phyloP scores from a whole-genome alignment of 2,888 invertebrate species.

The Bugula neritina region DNA sequence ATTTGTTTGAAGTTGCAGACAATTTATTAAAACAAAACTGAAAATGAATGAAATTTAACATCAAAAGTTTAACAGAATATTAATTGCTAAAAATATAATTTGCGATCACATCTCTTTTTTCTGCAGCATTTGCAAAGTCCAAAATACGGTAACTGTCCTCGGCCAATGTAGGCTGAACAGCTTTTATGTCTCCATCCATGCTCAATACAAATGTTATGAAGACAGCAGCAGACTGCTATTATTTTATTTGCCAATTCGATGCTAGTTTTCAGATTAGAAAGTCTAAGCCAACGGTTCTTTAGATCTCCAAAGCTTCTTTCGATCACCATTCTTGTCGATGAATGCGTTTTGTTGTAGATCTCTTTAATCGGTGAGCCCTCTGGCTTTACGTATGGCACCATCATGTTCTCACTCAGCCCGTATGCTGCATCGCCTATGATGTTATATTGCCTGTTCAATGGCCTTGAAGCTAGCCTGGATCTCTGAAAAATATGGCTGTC shows the following conservation, averaged over 20 bases:
- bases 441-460: background rate
- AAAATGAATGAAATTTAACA: too few species aligned
- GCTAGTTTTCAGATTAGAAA: background rate
- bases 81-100: too few species aligned
- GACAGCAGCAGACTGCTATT: background rate
- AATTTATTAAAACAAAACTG: too few species aligned
- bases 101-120: too few species aligned
- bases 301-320: background rate
- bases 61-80: too few species aligned
- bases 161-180: too few species aligned
- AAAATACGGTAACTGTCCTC: too few species aligned
- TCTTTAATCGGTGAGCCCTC: background rate
- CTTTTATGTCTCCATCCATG: background rate
- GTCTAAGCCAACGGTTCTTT: background rate
- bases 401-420: background rate
- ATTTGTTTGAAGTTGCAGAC: too few species aligned
- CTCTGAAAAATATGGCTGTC: slow-evolving; percentile 1
- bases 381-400: background rate
- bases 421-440: background rate
- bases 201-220: background rate
- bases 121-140: too few species aligned
- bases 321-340: background rate
- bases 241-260: background rate
- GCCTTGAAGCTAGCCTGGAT: background rate
- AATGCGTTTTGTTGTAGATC: background rate